Conservation (phyloP, 2,113 vertebrate species). For the Proteles cristata region DNA sequence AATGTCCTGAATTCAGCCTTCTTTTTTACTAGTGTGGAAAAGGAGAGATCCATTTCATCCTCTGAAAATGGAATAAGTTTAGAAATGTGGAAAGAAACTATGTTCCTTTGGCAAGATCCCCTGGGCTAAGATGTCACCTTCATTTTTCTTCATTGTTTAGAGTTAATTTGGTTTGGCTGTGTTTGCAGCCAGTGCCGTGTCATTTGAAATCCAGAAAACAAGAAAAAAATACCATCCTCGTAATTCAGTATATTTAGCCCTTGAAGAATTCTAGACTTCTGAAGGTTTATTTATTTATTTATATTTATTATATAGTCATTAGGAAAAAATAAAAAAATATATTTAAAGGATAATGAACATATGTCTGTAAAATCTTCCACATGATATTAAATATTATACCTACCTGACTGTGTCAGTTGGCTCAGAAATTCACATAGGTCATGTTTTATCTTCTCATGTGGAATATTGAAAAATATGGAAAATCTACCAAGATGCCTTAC, state of each 20-base stretch:
- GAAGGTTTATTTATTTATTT: conserved; percentile 27
- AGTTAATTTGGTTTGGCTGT: conserved; percentile 67
- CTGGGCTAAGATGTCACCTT: conserved; percentile 41
- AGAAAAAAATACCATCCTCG: conserved; percentile 23
- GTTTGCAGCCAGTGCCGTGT: conserved; percentile 50
- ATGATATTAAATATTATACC: background rate
- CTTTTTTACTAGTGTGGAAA: background rate
- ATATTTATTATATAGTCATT: background rate
- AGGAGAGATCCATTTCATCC: background rate
- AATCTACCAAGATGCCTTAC: conserved; percentile 23
- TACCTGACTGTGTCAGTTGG: background rate
- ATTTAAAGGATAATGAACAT: background rate
- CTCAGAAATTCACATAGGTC: background rate
- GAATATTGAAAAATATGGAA: background rate
- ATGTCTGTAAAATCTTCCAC: background rate
- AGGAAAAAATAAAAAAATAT: background rate
- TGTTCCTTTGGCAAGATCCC: conserved; percentile 40
- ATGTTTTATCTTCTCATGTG: background rate
- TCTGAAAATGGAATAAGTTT: conserved; percentile 30
- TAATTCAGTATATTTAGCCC: conserved; percentile 5
- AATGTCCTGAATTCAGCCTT: background rate
- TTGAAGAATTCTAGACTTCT: background rate
- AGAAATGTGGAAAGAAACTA: conserved; percentile 1
- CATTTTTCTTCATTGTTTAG: conserved; percentile 63
- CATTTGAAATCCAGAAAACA: conserved; percentile 64